Evolutionary conservation across 2,113 vertebrate species (phyloP), one percentile per base, ranked within the genome.

Genomic region (Fukomys damarensis): DNA sequence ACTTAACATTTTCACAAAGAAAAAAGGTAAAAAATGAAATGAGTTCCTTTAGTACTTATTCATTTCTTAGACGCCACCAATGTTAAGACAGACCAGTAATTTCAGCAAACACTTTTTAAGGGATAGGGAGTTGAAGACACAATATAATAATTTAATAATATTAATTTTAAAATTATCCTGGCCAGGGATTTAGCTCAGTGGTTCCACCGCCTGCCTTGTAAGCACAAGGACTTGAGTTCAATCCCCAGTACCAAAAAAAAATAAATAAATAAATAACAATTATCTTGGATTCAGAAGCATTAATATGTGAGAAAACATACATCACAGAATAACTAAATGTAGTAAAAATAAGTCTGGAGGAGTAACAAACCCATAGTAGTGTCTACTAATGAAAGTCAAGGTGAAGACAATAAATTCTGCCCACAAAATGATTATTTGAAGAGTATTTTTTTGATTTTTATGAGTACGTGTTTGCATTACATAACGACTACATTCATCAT

Each of bases 1-100:
- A 92, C 26, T 68, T 86, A 91, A 95, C 11, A 26, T 89, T 95
- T 94, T 70, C 74, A 94, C 46, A 77, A 92, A 91, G 32, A 80
- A 92, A 92, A 95, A 65, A 43, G 74, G 32, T 56, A 77, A 74
- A 93, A 93, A 59, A 32, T 38, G 59, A 91, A 77, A 77, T 89
- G 13, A 81, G 17, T 84, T 72, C 81, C 74, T 58, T 43, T 2
- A 79, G 32, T 81, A 72, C 35, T 86, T 93, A 10, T 65, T 93
- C 90, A 89, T 88, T 87, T 88, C 79, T 82, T 65, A 84, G 46
- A 91, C 66, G 59, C 54, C 83, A 74, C 56, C 14, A 28, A 38
- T 74, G 32, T 87, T 65, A 89, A 96, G 6, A 92, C 32, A 88
- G 49, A 79, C 14, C 38, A 81, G 58, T 58, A 80, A 86, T 86